These are phyloP conservation scores for Theristicus caerulescens DNA, from an alignment of 2,113 vertebrate genomes.

Conservation along the genomic window DNA sequence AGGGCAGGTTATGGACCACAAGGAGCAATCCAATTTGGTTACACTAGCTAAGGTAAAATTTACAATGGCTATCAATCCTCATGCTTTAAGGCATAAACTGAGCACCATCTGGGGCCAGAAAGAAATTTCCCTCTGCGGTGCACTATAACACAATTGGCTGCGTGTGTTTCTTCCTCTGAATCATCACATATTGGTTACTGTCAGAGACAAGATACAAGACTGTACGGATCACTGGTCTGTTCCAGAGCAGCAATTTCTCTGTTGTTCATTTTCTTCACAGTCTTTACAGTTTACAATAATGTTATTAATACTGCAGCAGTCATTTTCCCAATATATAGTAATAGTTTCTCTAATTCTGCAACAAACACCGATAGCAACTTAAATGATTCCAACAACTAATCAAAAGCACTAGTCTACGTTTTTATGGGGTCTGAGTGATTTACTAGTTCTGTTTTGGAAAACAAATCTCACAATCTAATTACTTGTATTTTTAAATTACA, in stretches of 20 bases:
- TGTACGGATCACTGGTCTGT: constrained; percentile 31
- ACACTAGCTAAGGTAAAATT: constrained; percentile 57
- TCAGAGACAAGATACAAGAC: constrained; percentile 35
- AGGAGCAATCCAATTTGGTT: constrained; percentile 56
- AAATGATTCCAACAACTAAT: constrained; percentile 33
- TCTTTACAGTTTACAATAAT: constrained; percentile 56
- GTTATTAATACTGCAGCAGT: constrained; percentile 66
- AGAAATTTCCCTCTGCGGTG: constrained; percentile 49
- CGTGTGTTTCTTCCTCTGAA: constrained; percentile 43
- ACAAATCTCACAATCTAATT: background rate
- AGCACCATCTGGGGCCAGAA: constrained; percentile 51
- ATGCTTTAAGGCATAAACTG: constrained; percentile 57
- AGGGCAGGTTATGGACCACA: constrained; percentile 57
- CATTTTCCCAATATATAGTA: constrained; percentile 58
- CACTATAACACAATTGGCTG: constrained; percentile 44
- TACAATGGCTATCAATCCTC: constrained; percentile 60
- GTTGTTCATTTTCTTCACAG: constrained; percentile 41
- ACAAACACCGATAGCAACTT: constrained; percentile 18
- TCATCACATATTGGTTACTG: constrained; percentile 40
- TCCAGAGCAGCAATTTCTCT: constrained; percentile 28
- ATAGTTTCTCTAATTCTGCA: constrained; percentile 61
- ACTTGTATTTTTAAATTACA: constrained; percentile 52
- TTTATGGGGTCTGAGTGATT: constrained; percentile 38
- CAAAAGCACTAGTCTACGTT: background rate
- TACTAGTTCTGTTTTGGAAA: constrained; percentile 29